Conservation (phyloP, 2,797 vertebrate species). For the Gastrophryne carolinensis region DNA sequence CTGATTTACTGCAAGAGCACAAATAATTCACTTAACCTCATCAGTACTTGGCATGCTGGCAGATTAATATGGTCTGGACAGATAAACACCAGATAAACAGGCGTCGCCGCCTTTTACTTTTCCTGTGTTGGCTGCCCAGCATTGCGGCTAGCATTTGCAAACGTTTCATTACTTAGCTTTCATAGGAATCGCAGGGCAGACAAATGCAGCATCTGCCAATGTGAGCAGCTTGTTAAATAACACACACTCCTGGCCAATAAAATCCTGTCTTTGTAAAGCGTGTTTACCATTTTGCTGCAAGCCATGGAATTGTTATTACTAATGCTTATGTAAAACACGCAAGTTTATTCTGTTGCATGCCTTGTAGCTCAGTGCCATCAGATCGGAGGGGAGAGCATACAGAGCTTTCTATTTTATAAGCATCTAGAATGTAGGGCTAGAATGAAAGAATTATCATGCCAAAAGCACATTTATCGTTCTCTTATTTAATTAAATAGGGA, state of each 20-base stretch:
- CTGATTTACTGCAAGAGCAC: constrained; percentile 46
- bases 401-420: background rate
- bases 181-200: background rate
- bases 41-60: constrained; percentile 39
- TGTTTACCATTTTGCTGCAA: background rate
- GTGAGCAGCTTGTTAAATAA: background rate
- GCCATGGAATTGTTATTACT: background rate
- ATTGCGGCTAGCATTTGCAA: background rate
- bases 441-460: background rate
- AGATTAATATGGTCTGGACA: constrained; percentile 42
- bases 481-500: background rate
- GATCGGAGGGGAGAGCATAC: background rate
- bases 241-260: background rate
- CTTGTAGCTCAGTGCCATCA: background rate
- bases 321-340: constrained; percentile 1
- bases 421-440: background rate
- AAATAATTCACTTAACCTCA: constrained; percentile 53
- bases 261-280: background rate
- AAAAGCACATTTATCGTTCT: background rate
- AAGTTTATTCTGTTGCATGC: background rate
- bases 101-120: background rate
- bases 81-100: constrained; percentile 38
- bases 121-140: background rate
- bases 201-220: background rate
- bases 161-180: constrained; percentile 9